Conservation (phyloP, 1,140 invertebrate genomes). For the Ylistrum balloti region DNA sequence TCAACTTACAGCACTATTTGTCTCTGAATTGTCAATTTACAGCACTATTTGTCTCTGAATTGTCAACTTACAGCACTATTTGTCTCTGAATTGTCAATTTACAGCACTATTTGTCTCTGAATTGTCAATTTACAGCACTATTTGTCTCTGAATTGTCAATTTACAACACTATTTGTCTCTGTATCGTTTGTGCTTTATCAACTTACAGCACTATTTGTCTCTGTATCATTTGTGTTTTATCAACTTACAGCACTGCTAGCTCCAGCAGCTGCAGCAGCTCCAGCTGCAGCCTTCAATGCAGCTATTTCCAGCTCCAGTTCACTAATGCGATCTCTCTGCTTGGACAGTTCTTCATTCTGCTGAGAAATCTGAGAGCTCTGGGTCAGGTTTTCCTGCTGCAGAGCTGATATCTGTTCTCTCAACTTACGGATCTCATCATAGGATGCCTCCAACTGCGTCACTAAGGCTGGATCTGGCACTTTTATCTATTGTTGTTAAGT, state of each 20-base stretch:
- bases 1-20: too few species aligned
- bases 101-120: too few species aligned
- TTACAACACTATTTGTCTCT: too few species aligned
- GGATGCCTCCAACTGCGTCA: slow-evolving; percentile 67
- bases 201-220: too few species aligned
- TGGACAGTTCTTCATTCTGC: slow-evolving; percentile 67
- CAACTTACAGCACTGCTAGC: slow-evolving; percentile 45
- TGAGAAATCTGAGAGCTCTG: slow-evolving; percentile 67
- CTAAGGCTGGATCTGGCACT: slow-evolving; percentile 75
- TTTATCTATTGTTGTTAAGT: slow-evolving; percentile 66
- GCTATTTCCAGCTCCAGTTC: slow-evolving; percentile 65
- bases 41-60: too few species aligned
- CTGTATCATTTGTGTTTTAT: too few species aligned
- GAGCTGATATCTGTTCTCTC: slow-evolving; percentile 61
- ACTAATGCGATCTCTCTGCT: slow-evolving; percentile 63
- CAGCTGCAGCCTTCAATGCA: slow-evolving; percentile 61
- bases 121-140: too few species aligned
- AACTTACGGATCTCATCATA: slow-evolving; percentile 67
- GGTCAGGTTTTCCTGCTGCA: slow-evolving; percentile 68
- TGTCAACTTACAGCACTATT: too few species aligned
- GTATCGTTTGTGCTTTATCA: too few species aligned
- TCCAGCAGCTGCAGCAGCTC: slow-evolving; percentile 48
- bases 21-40: too few species aligned
- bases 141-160: too few species aligned
- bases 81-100: too few species aligned